phyloP scores from a whole-genome alignment of 2,888 invertebrate genomes.

The Acleris cristana region DNA sequence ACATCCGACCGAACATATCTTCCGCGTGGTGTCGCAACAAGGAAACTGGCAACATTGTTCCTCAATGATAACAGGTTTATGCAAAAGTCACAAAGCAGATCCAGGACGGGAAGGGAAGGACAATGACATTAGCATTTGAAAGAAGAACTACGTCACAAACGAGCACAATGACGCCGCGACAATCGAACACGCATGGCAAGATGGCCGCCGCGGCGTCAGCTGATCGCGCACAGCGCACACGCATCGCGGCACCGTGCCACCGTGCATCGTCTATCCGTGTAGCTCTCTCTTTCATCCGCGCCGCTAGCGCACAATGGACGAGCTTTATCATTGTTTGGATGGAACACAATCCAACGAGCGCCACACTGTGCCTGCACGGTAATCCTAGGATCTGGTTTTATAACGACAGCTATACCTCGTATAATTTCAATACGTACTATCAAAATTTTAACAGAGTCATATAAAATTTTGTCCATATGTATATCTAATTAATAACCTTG shows the following conservation, averaged over 20 bases:
- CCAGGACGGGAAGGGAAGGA: slow-evolving; percentile 65
- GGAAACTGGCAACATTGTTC: slow-evolving; percentile 47
- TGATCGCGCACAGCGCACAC: slow-evolving; percentile 72
- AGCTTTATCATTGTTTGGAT: slow-evolving; percentile 64
- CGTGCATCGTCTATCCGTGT: slow-evolving; percentile 53
- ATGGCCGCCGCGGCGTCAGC: slow-evolving; percentile 80
- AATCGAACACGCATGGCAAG: slow-evolving; percentile 74
- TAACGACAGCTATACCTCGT: no score
- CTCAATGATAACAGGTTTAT: slow-evolving; percentile 47
- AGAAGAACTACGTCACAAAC: slow-evolving; percentile 72
- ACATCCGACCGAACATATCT: slow-evolving; percentile 50
- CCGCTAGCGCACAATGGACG: slow-evolving; percentile 63
- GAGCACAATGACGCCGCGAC: slow-evolving; percentile 75
- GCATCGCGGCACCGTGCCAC: slow-evolving; percentile 60
- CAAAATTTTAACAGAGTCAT: no score
- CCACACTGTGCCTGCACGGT: neutral
- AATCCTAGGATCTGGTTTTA: neutral
- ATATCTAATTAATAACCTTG: no score
- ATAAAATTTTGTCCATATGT: no score
- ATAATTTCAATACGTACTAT: no score
- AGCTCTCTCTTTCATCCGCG: slow-evolving; percentile 69
- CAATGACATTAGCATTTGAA: slow-evolving; percentile 76
- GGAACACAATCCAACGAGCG: slow-evolving; percentile 57
- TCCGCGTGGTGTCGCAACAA: slow-evolving; percentile 67
- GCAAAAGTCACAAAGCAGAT: slow-evolving; percentile 51